A percentile compares a stretch with the other conserved stretches of the same genome.
These are phyloP conservation scores for Cantharis flavilabris DNA, from an alignment of 2,888 invertebrate species.

Conservation along the genomic window DNA sequence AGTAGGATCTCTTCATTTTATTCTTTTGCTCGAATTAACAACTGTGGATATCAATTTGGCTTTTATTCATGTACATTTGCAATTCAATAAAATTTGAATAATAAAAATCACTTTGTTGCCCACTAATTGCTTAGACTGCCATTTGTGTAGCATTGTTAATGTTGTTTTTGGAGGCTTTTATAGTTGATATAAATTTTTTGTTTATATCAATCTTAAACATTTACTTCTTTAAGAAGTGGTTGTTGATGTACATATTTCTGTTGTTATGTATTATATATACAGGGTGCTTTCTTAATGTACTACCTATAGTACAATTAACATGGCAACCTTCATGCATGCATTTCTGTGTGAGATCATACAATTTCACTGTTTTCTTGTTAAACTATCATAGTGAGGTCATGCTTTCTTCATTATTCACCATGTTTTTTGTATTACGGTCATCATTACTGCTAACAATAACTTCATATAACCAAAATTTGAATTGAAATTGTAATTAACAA, in stretches of 20 bases:
- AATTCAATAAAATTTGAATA: background rate
- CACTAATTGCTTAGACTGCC: background rate
- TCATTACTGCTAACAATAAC: background rate
- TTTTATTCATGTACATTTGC: background rate
- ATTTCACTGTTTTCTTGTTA: background rate
- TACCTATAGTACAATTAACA: background rate
- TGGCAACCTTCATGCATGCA: background rate
- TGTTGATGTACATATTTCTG: background rate
- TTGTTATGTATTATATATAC: background rate
- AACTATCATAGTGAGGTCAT: background rate
- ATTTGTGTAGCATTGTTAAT: background rate
- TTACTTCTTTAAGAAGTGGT: background rate
- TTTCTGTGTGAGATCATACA: background rate
- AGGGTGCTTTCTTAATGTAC: background rate
- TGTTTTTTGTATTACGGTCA: background rate
- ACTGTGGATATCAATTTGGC: background rate
- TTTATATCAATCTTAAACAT: background rate
- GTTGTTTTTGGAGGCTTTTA: background rate
- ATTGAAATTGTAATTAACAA: background rate
- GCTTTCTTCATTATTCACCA: background rate
- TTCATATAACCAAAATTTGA: background rate
- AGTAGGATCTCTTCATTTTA: background rate
- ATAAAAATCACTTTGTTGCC: background rate
- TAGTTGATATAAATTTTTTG: background rate
- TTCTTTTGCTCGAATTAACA: background rate